phyloP scores from a whole-genome alignment of 2,888 invertebrate species.

The Tuberolachnus salignus region DNA sequence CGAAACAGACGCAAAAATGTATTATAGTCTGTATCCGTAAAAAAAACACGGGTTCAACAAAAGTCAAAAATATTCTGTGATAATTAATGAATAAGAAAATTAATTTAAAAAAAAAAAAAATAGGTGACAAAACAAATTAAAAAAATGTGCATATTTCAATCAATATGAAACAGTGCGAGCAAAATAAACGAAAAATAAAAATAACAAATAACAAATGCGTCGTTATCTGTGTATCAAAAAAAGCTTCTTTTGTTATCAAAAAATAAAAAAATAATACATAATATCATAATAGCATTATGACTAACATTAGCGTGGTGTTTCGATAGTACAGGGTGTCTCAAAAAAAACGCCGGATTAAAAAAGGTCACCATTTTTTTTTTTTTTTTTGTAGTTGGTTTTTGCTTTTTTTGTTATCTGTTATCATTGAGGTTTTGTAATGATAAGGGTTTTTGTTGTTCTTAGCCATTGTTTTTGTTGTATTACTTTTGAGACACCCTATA shows the following conservation, averaged over 20 bases:
- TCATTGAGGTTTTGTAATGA: too few species aligned
- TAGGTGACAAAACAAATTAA: neutral
- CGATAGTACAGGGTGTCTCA: too few species aligned
- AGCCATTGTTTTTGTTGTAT: neutral
- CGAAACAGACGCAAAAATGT: constrained; percentile 55
- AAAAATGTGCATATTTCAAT: constrained; percentile 6
- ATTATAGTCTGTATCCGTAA: constrained; percentile 38
- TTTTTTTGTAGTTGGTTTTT: too few species aligned
- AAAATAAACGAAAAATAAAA: neutral
- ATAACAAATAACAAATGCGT: constrained; percentile 8
- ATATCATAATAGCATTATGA: too few species aligned
- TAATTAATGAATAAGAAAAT: constrained; percentile 8
- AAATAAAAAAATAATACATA: too few species aligned
- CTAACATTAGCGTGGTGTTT: too few species aligned
- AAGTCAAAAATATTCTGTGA: constrained; percentile 33
- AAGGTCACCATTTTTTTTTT: too few species aligned
- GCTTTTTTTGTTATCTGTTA: too few species aligned
- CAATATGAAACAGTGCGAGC: neutral
- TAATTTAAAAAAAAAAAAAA: neutral
- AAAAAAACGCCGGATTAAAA: too few species aligned
- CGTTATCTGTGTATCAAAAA: neutral
- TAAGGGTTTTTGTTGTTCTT: too few species aligned
- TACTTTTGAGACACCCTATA: too few species aligned
- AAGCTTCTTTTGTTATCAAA: too few species aligned
- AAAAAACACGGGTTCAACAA: constrained; percentile 44